phyloP scores from a whole-genome alignment of 1,140 invertebrate species.

The Drosophila albomicans region DNA sequence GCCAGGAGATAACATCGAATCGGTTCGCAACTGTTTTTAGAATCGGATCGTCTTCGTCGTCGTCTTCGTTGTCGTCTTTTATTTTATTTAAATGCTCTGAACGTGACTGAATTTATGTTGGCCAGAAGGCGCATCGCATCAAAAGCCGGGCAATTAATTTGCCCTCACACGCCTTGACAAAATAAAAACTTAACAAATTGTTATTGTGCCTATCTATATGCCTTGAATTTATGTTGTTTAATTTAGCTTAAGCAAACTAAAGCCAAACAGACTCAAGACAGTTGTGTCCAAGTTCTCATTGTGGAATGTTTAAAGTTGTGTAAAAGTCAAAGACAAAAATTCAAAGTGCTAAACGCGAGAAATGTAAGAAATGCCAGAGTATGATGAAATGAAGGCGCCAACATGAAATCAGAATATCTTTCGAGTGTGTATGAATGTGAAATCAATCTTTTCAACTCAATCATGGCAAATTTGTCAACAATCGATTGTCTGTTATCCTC shows the following conservation, averaged over 20 bases:
- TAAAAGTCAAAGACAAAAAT: constrained; percentile 8
- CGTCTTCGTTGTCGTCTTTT: neutral
- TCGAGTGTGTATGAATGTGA: neutral
- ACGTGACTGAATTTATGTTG: constrained; percentile 83
- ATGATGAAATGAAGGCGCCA: neutral
- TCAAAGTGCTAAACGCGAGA: neutral
- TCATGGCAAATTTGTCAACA: constrained; percentile 12
- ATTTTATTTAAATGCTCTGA: constrained; percentile 78
- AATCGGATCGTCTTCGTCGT: constrained; percentile 1
- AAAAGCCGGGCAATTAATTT: constrained; percentile 41
- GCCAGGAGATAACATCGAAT: constrained; percentile 73
- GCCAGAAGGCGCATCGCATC: constrained; percentile 31
- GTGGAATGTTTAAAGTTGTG: constrained; percentile 31
- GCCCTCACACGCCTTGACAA: constrained; percentile 27
- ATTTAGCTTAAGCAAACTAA: constrained; percentile 53
- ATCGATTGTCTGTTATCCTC: neutral
- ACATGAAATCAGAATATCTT: neutral
- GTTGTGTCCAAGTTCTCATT: constrained; percentile 13
- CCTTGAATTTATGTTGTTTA: constrained; percentile 71
- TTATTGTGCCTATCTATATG: constrained; percentile 13
- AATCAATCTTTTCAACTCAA: neutral
- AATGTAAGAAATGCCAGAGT: constrained; percentile 10
- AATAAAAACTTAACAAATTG: constrained; percentile 30
- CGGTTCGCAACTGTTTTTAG: constrained; percentile 1
- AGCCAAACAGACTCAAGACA: neutral